Conservation (phyloP, 2,888 invertebrate species). For the Caenorhabditis wallacei region DNA sequence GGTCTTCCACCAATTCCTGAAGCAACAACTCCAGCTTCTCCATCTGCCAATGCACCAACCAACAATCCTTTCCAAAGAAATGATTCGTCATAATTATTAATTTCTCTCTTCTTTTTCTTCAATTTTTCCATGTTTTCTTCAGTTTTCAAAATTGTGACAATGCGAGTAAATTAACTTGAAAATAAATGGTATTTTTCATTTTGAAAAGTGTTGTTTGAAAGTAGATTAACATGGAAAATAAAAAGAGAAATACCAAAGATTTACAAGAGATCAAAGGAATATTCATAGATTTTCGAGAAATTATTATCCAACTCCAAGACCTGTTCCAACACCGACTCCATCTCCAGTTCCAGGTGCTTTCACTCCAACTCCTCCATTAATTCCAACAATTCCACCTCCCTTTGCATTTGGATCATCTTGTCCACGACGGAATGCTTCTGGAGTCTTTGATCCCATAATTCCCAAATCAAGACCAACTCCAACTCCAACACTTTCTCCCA, state of each 20-base stretch:
- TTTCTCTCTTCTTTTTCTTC: constrained; percentile 5
- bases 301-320: constrained; percentile 75
- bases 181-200: constrained; percentile 40
- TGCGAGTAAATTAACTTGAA: constrained; percentile 45
- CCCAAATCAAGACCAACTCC: constrained; percentile 75
- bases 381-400: constrained; percentile 75
- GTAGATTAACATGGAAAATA: background rate
- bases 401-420: constrained; percentile 73
- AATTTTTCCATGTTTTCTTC: constrained; percentile 19
- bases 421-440: constrained; percentile 77
- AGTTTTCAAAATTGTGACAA: constrained; percentile 31
- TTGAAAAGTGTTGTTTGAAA: background rate
- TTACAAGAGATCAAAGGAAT: constrained; percentile 43
- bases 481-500: constrained; percentile 77
- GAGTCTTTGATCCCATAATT: constrained; percentile 75
- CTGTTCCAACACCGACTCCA: constrained; percentile 74
- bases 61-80: constrained; percentile 63
- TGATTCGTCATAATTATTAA: constrained; percentile 43
- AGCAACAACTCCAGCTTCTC: constrained; percentile 73
- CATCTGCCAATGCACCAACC: constrained; percentile 54
- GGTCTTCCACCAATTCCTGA: constrained; percentile 75
- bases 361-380: constrained; percentile 75
- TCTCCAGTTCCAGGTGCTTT: constrained; percentile 76
- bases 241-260: background rate
- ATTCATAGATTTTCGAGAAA: background rate